A percentile compares a stretch with the other conserved stretches of the same genome.
Evolutionary conservation across 2,888 invertebrate genomes (phyloP).

Genomic region (Nyleta sp.): DNA sequence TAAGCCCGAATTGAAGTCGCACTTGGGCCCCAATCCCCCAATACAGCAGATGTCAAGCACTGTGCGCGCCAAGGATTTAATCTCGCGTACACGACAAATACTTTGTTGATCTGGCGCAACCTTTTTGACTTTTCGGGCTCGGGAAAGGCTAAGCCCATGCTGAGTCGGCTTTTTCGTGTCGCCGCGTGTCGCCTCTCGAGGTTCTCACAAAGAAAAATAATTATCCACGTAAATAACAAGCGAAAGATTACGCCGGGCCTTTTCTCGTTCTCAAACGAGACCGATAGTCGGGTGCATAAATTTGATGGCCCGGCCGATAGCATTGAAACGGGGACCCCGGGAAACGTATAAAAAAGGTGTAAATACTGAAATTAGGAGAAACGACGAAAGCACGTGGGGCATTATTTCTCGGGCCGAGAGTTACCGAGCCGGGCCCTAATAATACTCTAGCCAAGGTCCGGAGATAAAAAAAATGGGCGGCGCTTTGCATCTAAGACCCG

Average conservation of each 20-base stretch:
- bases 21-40: not conserved
- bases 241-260: conserved; percentile 43
- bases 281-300: conserved; percentile 56
- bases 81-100: conserved; percentile 11
- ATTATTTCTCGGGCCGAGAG: conserved; percentile 33
- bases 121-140: conserved; percentile 42
- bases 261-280: conserved; percentile 38
- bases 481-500: conserved; percentile 76
- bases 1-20: too few relatives aligned
- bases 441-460: conserved; percentile 50
- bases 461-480: conserved; percentile 81
- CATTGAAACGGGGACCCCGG: conserved; percentile 27
- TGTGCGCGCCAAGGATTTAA: conserved; percentile 1
- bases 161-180: conserved; percentile 67
- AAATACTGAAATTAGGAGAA: conserved; percentile 61
- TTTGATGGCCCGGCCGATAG: conserved; percentile 56
- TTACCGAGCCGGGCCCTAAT: conserved; percentile 50
- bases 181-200: conserved; percentile 74
- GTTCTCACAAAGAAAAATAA: conserved; percentile 77
- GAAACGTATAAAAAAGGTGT: conserved; percentile 61
- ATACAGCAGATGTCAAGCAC: conserved; percentile 17
- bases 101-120: conserved; percentile 13
- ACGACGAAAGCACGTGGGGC: conserved; percentile 52
- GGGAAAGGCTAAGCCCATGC: conserved; percentile 43
- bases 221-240: conserved; percentile 72